Evolutionary conservation across 2,888 invertebrate species (phyloP).

Genomic region (Keiferia lycopersicella): DNA sequence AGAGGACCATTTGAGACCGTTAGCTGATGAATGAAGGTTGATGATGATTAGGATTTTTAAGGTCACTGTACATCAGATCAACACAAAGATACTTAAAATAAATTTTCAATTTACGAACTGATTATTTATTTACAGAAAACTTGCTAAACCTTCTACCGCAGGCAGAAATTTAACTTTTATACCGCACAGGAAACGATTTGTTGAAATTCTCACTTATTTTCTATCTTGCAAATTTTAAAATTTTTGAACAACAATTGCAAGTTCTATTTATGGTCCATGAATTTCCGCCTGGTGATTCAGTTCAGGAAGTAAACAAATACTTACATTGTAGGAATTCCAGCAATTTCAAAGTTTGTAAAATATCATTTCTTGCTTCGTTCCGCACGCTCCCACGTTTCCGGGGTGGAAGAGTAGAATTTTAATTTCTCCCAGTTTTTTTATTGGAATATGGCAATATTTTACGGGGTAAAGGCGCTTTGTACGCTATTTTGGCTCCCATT

Average conservation of each 20-base stretch:
- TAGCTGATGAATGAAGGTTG: not conserved
- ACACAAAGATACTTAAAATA: no score
- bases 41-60: not conserved
- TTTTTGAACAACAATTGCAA: no score
- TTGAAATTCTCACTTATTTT: no score
- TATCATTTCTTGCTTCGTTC: slow-evolving; percentile 60
- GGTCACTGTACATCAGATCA: no score
- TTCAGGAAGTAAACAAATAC: slow-evolving; percentile 24
- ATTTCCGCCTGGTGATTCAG: slow-evolving; percentile 16
- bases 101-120: no score
- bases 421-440: slow-evolving; percentile 59
- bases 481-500: slow-evolving; percentile 77
- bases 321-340: slow-evolving; percentile 46
- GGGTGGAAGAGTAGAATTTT: slow-evolving; percentile 55
- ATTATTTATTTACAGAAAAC: no score
- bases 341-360: slow-evolving; percentile 60
- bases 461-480: slow-evolving; percentile 56
- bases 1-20: slow-evolving; percentile 25
- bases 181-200: no score
- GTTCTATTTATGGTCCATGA: no score
- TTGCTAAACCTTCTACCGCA: no score
- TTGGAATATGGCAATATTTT: slow-evolving; percentile 72
- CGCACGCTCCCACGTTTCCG: slow-evolving; percentile 60
- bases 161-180: no score
- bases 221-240: no score